Evolutionary conservation across 2,888 invertebrate species (phyloP), one percentile per base, ranked within the genome.

Genomic region (Dryocosmus kuriphilus): DNA sequence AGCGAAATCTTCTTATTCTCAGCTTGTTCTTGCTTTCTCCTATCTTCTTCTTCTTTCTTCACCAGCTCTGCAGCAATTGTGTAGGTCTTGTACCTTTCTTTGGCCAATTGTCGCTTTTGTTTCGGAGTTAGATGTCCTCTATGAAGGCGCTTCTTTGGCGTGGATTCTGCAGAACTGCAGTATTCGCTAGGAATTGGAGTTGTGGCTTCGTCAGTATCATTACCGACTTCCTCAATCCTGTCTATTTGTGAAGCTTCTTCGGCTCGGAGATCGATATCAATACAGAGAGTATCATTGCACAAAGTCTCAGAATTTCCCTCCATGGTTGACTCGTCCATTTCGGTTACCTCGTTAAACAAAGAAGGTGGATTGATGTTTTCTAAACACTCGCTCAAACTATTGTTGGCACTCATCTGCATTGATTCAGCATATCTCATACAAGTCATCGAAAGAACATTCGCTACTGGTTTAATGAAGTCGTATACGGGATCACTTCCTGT

Each of bases 81-180:
- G 88, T 97, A 97, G 0, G 97, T 97, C 89, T 95, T 96, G 89
- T 95, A 97, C 80, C 97, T 94, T 85, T 97, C 96, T 88, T 96
- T 96, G 2, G 95, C 94, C 55, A 95, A 90, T 83, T 94, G 94
- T 60, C 97, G 92, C 87, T 95, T 95, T 88, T 97, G 96, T 90
- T 96, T 97, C 0, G 96, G 96, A 0, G 96, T 97, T 79, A 96
- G 88, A 74, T 90, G 90, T 79, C 62, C 85, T 1, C 92, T 92
- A 76, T 92, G 91, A 5, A 81, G 76, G 38, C 93, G 93, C 86
- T 94, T 95, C 83, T 95, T 95, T 0, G 96, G 96, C 0, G 96
- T 96, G 0, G 96, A 95, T 85, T 96, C 96, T 0, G 95, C 94
- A 73, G 96, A 96, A 75, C 91, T 92, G 30, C 91, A 89, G 46